Base-by-base conservation (phyloP, 2,888 invertebrate species). In the Drosophila percnosoma region DNA sequence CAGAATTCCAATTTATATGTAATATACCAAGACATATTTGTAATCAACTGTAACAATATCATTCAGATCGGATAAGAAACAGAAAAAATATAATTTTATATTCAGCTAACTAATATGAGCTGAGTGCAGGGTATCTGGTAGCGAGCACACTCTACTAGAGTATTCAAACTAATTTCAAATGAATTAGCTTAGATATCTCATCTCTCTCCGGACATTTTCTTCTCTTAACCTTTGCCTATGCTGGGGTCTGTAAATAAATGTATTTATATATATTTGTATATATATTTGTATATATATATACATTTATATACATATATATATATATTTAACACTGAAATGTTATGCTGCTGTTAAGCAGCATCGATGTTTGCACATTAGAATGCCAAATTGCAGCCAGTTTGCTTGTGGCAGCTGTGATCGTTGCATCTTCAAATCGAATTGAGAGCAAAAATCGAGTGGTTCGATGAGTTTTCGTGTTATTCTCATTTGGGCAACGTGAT, bases 401-500 rank as follows among this genome's bases (percentile, higher is more conserved):
- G 68, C 65, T 82, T 70, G 34, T 66, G 72, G 70, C 73, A 62
- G 36, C 70, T 68, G 87, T 40, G 74, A 60, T 71, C 74, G 64
- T 70, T 65, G 80, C 83, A 80, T 75, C 69, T 68, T 51, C 13
- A 42, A 53, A 29, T 34, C 40, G 42, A 33, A 48, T 24, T 18
- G 11, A 4, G 7, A 27, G 7, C 6, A 7, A 13, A 6, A 48
- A 52, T 65, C 66, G 48, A 68, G 67, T 63, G 57, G 27, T 73
- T 74, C 54, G 49, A 74, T 70, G 82, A 65, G 40, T 38, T 27
- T 45, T 57, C 13, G 21, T 29, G 38, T 42, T 71, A 67, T 83
- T 86, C 83, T 83, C 58, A 68, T 82, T 76, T 55, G 66, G 64
- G 60, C 71, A 77, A 82, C 71, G 73, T 82, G 78, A 65, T 65